Conservation (phyloP, 2,888 invertebrate species). For the Andrena fulva region DNA sequence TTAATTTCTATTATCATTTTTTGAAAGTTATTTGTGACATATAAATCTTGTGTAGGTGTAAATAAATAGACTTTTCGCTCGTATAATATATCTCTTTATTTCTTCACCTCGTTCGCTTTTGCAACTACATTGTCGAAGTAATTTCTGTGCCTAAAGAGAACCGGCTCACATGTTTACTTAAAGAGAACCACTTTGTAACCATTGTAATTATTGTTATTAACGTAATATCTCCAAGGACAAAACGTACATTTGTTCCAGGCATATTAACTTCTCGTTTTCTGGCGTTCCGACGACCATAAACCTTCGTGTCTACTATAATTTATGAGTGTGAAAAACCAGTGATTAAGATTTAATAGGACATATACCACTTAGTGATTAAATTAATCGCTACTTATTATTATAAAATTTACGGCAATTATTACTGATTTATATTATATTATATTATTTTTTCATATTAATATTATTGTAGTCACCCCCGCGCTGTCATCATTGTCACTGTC, state of each 20-base stretch:
- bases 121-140: slow-evolving; percentile 18
- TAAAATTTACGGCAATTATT: slow-evolving; percentile 60
- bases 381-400: slow-evolving; percentile 71
- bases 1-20: slow-evolving; percentile 56
- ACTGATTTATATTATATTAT: slow-evolving; percentile 56
- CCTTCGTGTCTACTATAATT: slow-evolving; percentile 53
- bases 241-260: slow-evolving; percentile 26
- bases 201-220: slow-evolving; percentile 44
- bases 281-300: slow-evolving; percentile 39
- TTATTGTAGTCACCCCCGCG: slow-evolving; percentile 57
- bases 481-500: slow-evolving; percentile 57
- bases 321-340: slow-evolving; percentile 67
- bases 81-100: slow-evolving; percentile 49
- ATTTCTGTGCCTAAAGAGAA: slow-evolving; percentile 34
- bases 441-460: slow-evolving; percentile 64
- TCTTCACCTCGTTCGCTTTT: slow-evolving; percentile 47
- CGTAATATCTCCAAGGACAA: slow-evolving; percentile 39
- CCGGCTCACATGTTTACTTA: slow-evolving; percentile 62
- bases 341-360: slow-evolving; percentile 61
- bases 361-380: slow-evolving; percentile 71
- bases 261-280: slow-evolving; percentile 47
- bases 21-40: slow-evolving; percentile 57
- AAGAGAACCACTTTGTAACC: slow-evolving; percentile 69
- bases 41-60: slow-evolving; percentile 60
- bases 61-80: slow-evolving; percentile 63